phyloP scores from a whole-genome alignment of 2,113 vertebrate genomes.

The Macquaria ambigua region DNA sequence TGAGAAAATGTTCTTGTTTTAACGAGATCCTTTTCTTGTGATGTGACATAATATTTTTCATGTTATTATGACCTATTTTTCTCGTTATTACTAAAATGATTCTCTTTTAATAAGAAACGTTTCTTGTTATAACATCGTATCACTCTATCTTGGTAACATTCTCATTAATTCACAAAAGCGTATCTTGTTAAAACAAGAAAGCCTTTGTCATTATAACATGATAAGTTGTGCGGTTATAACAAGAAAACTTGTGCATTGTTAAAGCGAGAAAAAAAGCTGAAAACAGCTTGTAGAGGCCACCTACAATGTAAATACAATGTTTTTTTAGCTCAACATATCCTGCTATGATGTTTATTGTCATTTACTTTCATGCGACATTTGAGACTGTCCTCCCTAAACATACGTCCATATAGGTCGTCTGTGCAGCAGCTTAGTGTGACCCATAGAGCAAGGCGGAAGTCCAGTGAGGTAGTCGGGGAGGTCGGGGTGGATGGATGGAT shows the following conservation, averaged over 20 bases:
- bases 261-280: too few relatives aligned
- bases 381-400: too few relatives aligned
- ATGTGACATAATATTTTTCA: neutral
- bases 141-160: neutral
- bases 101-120: neutral
- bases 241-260: too few relatives aligned
- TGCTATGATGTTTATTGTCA: neutral
- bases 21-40: neutral
- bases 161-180: neutral
- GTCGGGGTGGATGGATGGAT: too few relatives aligned
- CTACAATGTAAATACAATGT: neutral
- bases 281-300: neutral
- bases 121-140: neutral
- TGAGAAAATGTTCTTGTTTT: neutral
- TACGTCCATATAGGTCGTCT: too few relatives aligned
- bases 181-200: neutral
- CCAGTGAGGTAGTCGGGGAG: too few relatives aligned
- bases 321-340: neutral
- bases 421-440: too few relatives aligned
- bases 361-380: conserved; percentile 1
- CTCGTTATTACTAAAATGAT: neutral
- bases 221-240: too few relatives aligned
- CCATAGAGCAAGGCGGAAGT: too few relatives aligned
- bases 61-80: neutral
- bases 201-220: neutral